A percentile compares a stretch with the other conserved stretches of the same genome.
These are phyloP conservation scores for Neoarius graeffei DNA, from an alignment of 2,113 vertebrate genomes.

Conservation along the genomic window DNA sequence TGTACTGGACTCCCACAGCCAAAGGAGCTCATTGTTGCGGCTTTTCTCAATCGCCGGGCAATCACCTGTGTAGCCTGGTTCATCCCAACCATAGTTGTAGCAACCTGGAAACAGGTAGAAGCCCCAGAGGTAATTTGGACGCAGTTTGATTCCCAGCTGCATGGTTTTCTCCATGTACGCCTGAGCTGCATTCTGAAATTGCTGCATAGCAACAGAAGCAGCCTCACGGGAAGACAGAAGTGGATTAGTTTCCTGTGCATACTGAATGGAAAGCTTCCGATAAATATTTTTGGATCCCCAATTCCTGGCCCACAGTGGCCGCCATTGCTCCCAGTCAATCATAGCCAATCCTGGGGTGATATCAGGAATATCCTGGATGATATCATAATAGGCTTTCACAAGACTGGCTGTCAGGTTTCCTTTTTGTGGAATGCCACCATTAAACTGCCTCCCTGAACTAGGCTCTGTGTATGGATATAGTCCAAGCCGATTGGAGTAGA, in stretches of 20 bases:
- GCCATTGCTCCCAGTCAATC: slow-evolving; percentile 92
- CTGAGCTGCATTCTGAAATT: slow-evolving; percentile 63
- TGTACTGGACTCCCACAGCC: slow-evolving; percentile 86
- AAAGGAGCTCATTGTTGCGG: slow-evolving; percentile 82
- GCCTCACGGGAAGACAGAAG: slow-evolving; percentile 44
- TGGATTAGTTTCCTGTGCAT: slow-evolving; percentile 49
- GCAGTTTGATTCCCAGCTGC: slow-evolving; percentile 55
- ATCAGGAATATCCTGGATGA: slow-evolving; percentile 70
- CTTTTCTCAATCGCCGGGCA: slow-evolving; percentile 77
- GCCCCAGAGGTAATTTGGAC: slow-evolving; percentile 86
- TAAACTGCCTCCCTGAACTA: slow-evolving; percentile 34
- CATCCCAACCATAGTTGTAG: slow-evolving; percentile 81
- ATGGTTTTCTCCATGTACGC: slow-evolving; percentile 69
- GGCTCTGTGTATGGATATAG: slow-evolving; percentile 78
- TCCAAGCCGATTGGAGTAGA: slow-evolving; percentile 82
- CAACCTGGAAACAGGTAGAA: slow-evolving; percentile 93
- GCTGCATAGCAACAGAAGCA: slow-evolving; percentile 50
- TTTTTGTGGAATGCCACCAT: slow-evolving; percentile 83
- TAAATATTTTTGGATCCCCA: slow-evolving; percentile 82
- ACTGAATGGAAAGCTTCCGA: slow-evolving; percentile 59
- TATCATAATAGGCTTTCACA: slow-evolving; percentile 70
- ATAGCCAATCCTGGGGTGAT: slow-evolving; percentile 77
- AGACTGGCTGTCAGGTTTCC: slow-evolving; percentile 71
- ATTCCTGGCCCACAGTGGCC: slow-evolving; percentile 85
- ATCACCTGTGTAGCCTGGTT: slow-evolving; percentile 78